Evolutionary conservation across 2,797 vertebrate genomes (phyloP), one percentile per base, ranked within the genome.

Genomic region (Gephyroberyx darwinii): DNA sequence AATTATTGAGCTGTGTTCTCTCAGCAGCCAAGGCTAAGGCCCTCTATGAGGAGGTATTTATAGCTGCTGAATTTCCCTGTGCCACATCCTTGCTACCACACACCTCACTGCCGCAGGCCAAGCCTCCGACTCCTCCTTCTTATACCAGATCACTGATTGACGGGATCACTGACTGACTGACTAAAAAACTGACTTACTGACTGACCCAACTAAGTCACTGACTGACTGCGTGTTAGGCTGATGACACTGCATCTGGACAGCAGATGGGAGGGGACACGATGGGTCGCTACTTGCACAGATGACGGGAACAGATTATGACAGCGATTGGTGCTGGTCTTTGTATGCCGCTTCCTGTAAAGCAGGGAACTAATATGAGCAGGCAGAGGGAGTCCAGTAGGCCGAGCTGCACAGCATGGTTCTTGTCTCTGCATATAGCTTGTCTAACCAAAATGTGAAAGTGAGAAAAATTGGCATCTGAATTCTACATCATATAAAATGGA

Each of bases 1-100:
- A 94, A 95, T 95, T 93, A 95, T 94, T 94, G 85, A 94, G 88
- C 81, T 81, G 88, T 84, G 90, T 88, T 88, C 91, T 86, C 88
- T 91, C 88, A 87, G 80, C 82, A 75, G 81, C 85, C 58, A 65
- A 72, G 77, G 66, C 86, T 48, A 47, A 33, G 71, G 69, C 85
- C 83, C 74, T 88, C 74, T 71, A 84, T 87, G 80, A 78, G 52
- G 62, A 78, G 74, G 85, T 94, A 93, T 94, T 93, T 93, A 93
- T 95, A 95, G 92, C 86, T 75, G 62, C 80, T 82, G 82, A 86
- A 81, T 81, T 78, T 78, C 81, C 51, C 77, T 77, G 60, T 83
- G 72, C 76, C 73, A 88, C 77, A 82, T 87, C 75, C 39, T 30
- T 75, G 71, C 80, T 69, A 74, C 77, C 74, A 57, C 80, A 88